Conservation (phyloP, 2,888 invertebrate species). For the Cataglyphis altisquamis region DNA sequence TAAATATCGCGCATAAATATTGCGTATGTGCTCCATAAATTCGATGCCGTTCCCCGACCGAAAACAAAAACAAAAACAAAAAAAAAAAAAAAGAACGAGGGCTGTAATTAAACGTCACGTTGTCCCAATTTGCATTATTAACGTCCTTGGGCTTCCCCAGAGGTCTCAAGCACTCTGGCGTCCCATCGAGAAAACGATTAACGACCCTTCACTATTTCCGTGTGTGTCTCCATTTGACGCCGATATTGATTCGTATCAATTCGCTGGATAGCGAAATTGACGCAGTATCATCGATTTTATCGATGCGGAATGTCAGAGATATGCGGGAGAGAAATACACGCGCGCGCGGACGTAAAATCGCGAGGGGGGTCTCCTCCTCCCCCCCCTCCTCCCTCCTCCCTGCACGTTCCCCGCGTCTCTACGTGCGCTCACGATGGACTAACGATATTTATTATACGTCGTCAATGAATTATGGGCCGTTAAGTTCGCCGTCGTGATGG, state of each 20-base stretch:
- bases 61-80: background rate
- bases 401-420: constrained; percentile 54
- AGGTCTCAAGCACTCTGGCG: no score
- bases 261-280: background rate
- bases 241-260: background rate
- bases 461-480: constrained; percentile 82
- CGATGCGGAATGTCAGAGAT: background rate
- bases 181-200: background rate
- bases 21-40: constrained; percentile 44
- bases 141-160: background rate
- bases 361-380: background rate
- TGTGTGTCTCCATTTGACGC: background rate
- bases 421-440: constrained; percentile 70
- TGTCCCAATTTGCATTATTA: constrained; percentile 28
- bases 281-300: background rate
- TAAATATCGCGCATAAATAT: constrained; percentile 51
- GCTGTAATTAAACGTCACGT: constrained; percentile 30
- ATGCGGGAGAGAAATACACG: background rate
- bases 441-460: constrained; percentile 81
- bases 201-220: background rate
- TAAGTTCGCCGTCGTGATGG: constrained; percentile 77
- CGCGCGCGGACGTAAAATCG: constrained; percentile 55
- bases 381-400: no score
- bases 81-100: background rate
- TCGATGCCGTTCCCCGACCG: constrained; percentile 28